Evolutionary conservation across 2,888 invertebrate species (phyloP).

Genomic region (Synergus laeviventris): DNA sequence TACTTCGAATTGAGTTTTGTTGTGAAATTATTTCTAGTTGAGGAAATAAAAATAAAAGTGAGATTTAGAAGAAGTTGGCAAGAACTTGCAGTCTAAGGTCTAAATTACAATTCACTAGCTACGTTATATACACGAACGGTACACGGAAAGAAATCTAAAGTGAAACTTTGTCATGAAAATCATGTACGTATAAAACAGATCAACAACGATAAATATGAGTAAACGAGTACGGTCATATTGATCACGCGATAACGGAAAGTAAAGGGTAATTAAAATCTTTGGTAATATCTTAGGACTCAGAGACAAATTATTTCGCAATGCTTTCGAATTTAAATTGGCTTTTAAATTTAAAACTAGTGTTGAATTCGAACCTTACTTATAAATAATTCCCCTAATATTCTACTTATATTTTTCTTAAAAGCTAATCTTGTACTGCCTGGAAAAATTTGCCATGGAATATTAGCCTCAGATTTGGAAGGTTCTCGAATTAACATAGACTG

Average conservation of each 20-base stretch:
- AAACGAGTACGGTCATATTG: conserved; percentile 8
- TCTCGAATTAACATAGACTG: conserved; percentile 69
- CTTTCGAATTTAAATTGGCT: conserved; percentile 30
- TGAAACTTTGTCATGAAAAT: conserved; percentile 7
- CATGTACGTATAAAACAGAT: conserved; percentile 5
- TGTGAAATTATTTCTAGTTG: too few species aligned
- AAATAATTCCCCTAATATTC: conserved; percentile 1
- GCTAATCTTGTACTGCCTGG: conserved; percentile 40
- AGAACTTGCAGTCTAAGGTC: neutral
- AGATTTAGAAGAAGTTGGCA: neutral
- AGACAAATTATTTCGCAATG: conserved; percentile 16
- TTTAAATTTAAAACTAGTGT: neutral
- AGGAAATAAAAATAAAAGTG: neutral
- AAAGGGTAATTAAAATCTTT: conserved; percentile 20
- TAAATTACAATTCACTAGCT: conserved; percentile 16
- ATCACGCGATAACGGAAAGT: conserved; percentile 31
- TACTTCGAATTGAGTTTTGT: too few species aligned
- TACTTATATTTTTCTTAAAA: conserved; percentile 27
- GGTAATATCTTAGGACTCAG: conserved; percentile 26
- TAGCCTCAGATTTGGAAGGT: neutral
- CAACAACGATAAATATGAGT: conserved; percentile 36
- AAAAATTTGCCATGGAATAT: conserved; percentile 10
- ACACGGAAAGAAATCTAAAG: neutral
- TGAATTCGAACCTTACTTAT: neutral
- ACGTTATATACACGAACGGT: conserved; percentile 11